These are phyloP conservation scores for Coturnix japonica DNA, from an alignment of 2,113 vertebrate genomes.

Conservation along the genomic window DNA sequence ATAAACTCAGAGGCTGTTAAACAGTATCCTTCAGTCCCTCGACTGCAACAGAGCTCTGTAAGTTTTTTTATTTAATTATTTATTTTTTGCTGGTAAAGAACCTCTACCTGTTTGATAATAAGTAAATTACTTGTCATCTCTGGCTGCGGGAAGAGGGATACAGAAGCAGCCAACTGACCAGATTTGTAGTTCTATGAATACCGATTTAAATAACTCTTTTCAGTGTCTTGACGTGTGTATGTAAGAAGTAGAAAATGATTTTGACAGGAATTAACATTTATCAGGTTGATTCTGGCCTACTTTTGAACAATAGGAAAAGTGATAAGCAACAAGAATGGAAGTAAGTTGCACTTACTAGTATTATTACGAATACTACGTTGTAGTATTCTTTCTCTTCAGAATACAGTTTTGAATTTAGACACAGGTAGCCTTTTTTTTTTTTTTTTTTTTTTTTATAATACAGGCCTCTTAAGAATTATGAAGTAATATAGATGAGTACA, in stretches of 20 bases:
- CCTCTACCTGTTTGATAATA: neutral
- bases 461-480: neutral
- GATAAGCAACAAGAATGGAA: neutral
- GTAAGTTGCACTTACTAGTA: neutral
- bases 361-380: neutral
- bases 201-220: neutral
- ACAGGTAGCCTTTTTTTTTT: neutral
- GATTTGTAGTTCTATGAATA: neutral
- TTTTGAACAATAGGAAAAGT: neutral
- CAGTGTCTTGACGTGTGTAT: neutral
- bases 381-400: neutral
- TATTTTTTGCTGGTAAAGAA: neutral
- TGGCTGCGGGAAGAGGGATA: neutral
- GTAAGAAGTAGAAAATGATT: neutral
- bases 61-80: neutral
- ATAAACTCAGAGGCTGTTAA: constrained; percentile 74
- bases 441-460: neutral
- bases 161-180: neutral
- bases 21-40: constrained; percentile 48
- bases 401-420: neutral
- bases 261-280: neutral
- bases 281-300: neutral
- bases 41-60: constrained; percentile 74
- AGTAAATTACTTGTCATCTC: neutral
- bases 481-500: neutral